Conservation (phyloP, 1,140 invertebrate genomes). For the Drepana arcuata region DNA sequence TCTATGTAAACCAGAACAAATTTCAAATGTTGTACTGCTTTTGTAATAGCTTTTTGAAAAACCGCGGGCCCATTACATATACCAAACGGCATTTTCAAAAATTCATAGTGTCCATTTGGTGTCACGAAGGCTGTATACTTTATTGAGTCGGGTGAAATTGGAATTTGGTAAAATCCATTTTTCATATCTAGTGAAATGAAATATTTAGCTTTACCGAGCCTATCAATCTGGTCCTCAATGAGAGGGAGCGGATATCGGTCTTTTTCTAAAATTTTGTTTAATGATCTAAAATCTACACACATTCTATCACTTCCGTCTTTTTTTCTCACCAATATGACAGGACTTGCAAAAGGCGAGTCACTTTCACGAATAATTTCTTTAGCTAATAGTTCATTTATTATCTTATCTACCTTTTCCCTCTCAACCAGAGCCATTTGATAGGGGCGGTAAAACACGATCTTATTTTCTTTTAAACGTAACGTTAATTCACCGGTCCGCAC, state of each 20-base stretch:
- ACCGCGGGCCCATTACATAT: neutral
- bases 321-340: slow-evolving; percentile 23
- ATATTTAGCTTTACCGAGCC: slow-evolving; percentile 9
- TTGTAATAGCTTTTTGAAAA: neutral
- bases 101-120: neutral
- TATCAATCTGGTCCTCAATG: slow-evolving; percentile 21
- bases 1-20: slow-evolving; percentile 13
- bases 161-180: slow-evolving; percentile 39
- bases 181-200: slow-evolving; percentile 19
- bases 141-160: neutral
- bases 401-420: slow-evolving; percentile 25
- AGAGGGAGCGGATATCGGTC: slow-evolving; percentile 19
- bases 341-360: slow-evolving; percentile 20
- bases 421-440: slow-evolving; percentile 25
- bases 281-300: slow-evolving; percentile 14
- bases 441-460: slow-evolving; percentile 24
- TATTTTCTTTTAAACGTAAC: slow-evolving; percentile 17
- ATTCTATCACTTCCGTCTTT: slow-evolving; percentile 20
- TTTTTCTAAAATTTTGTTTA: slow-evolving; percentile 20
- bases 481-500: slow-evolving; percentile 17
- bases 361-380: slow-evolving; percentile 40
- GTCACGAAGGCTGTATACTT: neutral
- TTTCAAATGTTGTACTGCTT: neutral
- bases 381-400: slow-evolving; percentile 35
- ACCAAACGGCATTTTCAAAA: neutral